Evolutionary conservation across 2,888 invertebrate species (phyloP).

Genomic region (Psylliodes chrysocephalus): DNA sequence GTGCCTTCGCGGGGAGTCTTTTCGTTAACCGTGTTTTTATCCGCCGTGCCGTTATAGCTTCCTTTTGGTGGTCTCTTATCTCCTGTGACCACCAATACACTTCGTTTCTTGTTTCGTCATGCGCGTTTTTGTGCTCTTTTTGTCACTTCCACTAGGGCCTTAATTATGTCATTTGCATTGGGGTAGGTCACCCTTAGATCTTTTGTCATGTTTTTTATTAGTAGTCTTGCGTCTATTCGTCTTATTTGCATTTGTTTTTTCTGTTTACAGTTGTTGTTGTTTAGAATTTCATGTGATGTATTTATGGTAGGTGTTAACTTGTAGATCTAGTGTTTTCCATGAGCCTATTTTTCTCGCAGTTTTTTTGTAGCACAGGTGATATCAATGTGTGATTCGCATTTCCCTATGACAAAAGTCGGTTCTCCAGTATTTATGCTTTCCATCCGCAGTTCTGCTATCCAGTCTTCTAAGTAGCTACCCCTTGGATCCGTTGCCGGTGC

Average conservation of each 20-base stretch:
- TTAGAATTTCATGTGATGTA: neutral
- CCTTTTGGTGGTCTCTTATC: neutral
- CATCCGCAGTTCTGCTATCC: neutral
- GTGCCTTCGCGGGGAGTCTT: neutral
- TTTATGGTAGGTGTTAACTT: neutral
- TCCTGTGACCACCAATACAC: slow-evolving; percentile 29
- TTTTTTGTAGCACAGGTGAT: neutral
- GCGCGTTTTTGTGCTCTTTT: neutral
- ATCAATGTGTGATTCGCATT: neutral
- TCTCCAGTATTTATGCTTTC: neutral
- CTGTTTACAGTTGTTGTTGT: neutral
- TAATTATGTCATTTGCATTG: no score
- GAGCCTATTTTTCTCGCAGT: neutral
- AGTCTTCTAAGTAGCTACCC: slow-evolving; percentile 9
- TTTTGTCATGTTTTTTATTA: neutral
- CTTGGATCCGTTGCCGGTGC: slow-evolving; percentile 8
- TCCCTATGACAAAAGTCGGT: neutral
- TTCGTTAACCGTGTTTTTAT: neutral
- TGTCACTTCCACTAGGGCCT: no score
- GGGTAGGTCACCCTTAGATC: neutral
- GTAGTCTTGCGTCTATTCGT: neutral
- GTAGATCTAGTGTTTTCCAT: neutral
- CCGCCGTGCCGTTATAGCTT: slow-evolving; percentile 4
- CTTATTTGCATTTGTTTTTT: neutral
- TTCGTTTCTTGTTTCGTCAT: neutral